Percentiles rank a stretch among this genome's conserved stretches.
Evolutionary conservation across 2,797 vertebrate genomes (phyloP).

Genomic region (Molossus molossus): DNA sequence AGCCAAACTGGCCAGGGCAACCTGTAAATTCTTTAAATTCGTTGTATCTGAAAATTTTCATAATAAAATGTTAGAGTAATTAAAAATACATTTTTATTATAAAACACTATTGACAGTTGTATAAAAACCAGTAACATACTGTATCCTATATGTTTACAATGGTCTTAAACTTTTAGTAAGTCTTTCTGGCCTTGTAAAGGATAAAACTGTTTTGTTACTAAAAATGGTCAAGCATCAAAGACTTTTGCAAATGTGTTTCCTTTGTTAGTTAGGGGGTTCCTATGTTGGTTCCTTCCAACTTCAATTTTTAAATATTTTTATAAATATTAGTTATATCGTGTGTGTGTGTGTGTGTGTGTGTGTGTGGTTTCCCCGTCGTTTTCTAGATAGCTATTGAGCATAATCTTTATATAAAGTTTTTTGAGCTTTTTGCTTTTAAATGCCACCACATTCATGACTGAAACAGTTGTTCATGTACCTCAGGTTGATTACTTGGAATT

Average conservation of each 20-base stretch:
- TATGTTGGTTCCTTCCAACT: not conserved
- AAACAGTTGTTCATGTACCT: slow-evolving; percentile 15
- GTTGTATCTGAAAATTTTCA: slow-evolving; percentile 15
- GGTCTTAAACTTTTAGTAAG: slow-evolving; percentile 1
- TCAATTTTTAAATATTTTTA: slow-evolving; percentile 41
- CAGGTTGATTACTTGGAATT: slow-evolving; percentile 43
- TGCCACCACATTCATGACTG: slow-evolving; percentile 19
- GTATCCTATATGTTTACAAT: not conserved
- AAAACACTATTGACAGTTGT: slow-evolving; percentile 6
- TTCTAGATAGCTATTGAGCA: slow-evolving; percentile 25
- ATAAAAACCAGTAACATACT: slow-evolving; percentile 33
- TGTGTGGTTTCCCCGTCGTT: not conserved
- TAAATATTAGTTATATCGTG: slow-evolving; percentile 16
- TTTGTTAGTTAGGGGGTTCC: slow-evolving; percentile 30
- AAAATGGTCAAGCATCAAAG: slow-evolving; percentile 39
- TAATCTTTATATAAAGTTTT: slow-evolving; percentile 37
- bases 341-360: not conserved
- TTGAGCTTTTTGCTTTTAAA: slow-evolving; percentile 65
- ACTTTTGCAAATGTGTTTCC: not conserved
- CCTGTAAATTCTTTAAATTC: slow-evolving; percentile 8
- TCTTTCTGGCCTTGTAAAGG: slow-evolving; percentile 23
- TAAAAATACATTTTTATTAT: slow-evolving; percentile 32
- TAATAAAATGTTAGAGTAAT: not conserved
- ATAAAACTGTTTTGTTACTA: slow-evolving; percentile 1
- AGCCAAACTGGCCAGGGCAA: too few species aligned